Evolutionary conservation across 2,888 invertebrate genomes (phyloP), one percentile per base, ranked within the genome.

Genomic region (Cinara cedri): DNA sequence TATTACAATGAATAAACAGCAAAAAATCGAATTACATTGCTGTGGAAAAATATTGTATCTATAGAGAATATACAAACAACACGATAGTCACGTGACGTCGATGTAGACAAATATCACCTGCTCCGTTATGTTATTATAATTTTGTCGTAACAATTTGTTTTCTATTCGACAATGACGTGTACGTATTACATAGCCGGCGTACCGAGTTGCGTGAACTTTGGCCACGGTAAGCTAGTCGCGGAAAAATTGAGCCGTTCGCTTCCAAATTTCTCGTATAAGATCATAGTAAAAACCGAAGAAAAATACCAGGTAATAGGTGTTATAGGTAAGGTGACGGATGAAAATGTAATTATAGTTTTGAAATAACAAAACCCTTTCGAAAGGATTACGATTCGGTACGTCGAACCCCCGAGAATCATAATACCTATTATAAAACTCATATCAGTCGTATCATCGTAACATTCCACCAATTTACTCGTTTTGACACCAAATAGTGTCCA

Each of bases 111-210:
- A 60, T 2, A 16, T 34, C 10, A 26, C 16, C 26, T 26, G 24
- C 1, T 24, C 16, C 16, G 26, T 10, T 9, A n/a, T n/a, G n/a
- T n/a, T 16, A 21, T 14, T n/a, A 24, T 26, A 16, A 9, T 60
- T 60, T 60, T 60, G 9, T 57, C 2, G 24, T 57, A 1, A 1
- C 6, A 14, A 16, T 1, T 60, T 26, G 3, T 34, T 34, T 34
- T 34, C 34, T 3, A 34, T 34, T 57, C 44, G 3, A n/a, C 24
- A 8, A 76, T 76, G 76, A 4, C 34, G 34, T 44, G 57, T 16
- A 68, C 46, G 11, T 68, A 76, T 46, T 76, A 9, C n/a, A 76
- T 76, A 16, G 76, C 76, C 8, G 76, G 76, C 4, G 57, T 76
- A 4, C 68, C 76, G 46, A 76, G 46, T 21, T 46, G 26, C 4